Percentiles rank a stretch among this genome's conserved stretches.
Conservation (phyloP, 2,888 invertebrate genomes). For the Steinernema carpocapsae region DNA sequence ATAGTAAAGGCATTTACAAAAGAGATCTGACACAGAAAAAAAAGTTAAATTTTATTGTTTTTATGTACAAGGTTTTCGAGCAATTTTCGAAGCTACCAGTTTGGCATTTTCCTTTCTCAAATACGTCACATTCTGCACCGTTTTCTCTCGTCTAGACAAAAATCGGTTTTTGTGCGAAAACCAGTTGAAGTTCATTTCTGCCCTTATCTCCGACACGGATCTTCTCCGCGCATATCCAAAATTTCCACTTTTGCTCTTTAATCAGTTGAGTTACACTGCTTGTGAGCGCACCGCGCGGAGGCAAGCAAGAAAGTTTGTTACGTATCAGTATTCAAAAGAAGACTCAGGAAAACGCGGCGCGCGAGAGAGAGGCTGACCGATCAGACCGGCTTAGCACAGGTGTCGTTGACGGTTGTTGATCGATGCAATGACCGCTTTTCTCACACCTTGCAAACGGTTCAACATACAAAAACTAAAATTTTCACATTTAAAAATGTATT, state of each 20-base stretch:
- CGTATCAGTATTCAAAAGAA: background rate
- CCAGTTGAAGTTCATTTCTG: background rate
- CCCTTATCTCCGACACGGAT: background rate
- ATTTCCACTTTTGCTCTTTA: conserved; percentile 5
- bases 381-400: too few species aligned
- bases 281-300: background rate
- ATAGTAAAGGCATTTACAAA: conserved; percentile 15
- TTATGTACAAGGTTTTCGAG: background rate
- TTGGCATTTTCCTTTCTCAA: background rate
- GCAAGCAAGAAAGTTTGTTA: too few species aligned
- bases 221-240: background rate
- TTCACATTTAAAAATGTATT: too few species aligned
- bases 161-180: background rate
- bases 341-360: background rate
- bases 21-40: background rate
- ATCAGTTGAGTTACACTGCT: background rate
- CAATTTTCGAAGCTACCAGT: background rate
- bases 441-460: too few species aligned
- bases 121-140: background rate
- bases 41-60: too few species aligned
- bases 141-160: conserved; percentile 4
- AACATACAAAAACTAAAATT: too few species aligned
- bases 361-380: background rate
- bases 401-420: too few species aligned
- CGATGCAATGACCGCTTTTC: too few species aligned